Evolutionary conservation across 2,797 vertebrate genomes (phyloP).

Genomic region (Perodicticus potto): DNA sequence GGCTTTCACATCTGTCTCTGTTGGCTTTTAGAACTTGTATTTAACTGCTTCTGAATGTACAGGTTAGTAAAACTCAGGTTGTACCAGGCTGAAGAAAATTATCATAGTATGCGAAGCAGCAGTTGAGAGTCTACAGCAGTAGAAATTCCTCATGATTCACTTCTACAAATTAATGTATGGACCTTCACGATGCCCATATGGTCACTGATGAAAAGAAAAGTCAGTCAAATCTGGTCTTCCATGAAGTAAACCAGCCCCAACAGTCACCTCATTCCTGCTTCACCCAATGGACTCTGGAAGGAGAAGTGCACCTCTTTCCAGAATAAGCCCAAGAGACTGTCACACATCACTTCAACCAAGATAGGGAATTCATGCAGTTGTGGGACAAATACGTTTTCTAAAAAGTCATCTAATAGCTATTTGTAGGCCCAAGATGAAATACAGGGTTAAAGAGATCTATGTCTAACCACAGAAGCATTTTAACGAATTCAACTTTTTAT

Average conservation of each 20-base stretch:
- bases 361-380: not conserved
- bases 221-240: not conserved
- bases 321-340: not conserved
- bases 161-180: not conserved
- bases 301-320: not conserved
- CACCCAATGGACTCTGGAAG: not conserved
- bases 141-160: slow-evolving; percentile 13
- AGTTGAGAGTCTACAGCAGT: not conserved
- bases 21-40: not conserved
- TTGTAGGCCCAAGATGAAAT: not conserved
- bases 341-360: not conserved
- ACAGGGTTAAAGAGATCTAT: not conserved
- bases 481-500: slow-evolving; percentile 27
- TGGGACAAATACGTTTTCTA: not conserved
- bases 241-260: slow-evolving; percentile 28
- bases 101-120: not conserved
- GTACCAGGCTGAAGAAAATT: not conserved
- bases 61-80: not conserved
- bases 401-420: not conserved
- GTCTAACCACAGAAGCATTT: not conserved
- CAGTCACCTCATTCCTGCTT: not conserved
- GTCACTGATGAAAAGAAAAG: not conserved
- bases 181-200: not conserved
- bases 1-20: not conserved
- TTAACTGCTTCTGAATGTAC: not conserved